phyloP scores from a whole-genome alignment of 2,113 vertebrate species.

The Indri indri region DNA sequence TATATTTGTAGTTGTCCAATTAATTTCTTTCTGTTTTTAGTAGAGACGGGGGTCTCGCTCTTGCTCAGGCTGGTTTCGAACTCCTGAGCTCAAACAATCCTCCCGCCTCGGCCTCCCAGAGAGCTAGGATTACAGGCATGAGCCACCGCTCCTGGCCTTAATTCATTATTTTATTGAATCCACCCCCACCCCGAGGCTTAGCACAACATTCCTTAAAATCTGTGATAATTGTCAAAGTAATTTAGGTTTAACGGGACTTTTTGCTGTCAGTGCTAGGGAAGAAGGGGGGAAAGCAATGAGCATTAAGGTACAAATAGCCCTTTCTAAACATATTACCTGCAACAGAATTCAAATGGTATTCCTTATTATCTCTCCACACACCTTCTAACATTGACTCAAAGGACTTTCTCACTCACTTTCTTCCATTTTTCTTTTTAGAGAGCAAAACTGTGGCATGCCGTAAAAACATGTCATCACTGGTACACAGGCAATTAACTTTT shows the following conservation, averaged over 20 bases:
- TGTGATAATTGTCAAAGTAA: slow-evolving; percentile 8
- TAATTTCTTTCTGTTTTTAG: too few species aligned
- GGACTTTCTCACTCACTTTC: background rate
- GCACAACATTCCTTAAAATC: background rate
- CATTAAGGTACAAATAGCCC: background rate
- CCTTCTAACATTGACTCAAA: background rate
- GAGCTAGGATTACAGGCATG: too few species aligned
- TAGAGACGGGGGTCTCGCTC: too few species aligned
- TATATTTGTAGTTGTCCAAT: too few species aligned
- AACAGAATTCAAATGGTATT: background rate
- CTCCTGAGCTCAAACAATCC: too few species aligned
- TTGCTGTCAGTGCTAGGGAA: background rate
- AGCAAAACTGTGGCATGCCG: background rate
- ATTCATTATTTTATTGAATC: background rate
- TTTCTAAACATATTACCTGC: slow-evolving; percentile 4
- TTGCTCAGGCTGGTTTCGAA: too few species aligned
- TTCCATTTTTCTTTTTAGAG: slow-evolving; percentile 3
- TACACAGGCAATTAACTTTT: background rate
- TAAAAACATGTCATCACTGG: background rate
- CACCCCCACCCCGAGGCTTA: background rate
- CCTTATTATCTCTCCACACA: background rate
- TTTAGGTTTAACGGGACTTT: background rate
- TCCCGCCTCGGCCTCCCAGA: too few species aligned
- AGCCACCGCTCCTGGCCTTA: too few species aligned
- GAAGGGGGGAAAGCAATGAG: background rate